phyloP scores from a whole-genome alignment of 1,140 invertebrate genomes.

The Penaeus japonicus region DNA sequence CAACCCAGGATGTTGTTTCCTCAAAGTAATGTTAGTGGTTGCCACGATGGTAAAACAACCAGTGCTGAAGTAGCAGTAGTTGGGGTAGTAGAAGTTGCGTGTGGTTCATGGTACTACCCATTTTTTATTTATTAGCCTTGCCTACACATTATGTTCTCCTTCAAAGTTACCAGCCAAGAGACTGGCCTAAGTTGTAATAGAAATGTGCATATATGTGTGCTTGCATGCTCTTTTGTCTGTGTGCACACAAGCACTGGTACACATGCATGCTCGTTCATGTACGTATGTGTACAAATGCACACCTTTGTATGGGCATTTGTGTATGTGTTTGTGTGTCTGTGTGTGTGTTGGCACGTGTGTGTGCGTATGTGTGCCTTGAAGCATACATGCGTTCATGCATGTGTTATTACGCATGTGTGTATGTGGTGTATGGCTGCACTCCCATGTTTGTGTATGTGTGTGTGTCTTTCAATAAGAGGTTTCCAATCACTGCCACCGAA shows the following conservation, averaged over 20 bases:
- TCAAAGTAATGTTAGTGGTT: slow-evolving; percentile 36
- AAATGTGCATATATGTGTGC: slow-evolving; percentile 22
- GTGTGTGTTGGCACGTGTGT: neutral
- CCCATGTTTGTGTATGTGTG: neutral
- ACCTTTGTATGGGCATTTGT: neutral
- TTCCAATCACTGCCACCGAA: slow-evolving; percentile 50
- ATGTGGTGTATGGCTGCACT: neutral
- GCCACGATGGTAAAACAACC: slow-evolving; percentile 36
- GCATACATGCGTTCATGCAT: neutral
- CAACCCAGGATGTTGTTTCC: slow-evolving; percentile 29
- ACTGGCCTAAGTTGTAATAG: slow-evolving; percentile 43
- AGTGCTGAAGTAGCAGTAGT: slow-evolving; percentile 49
- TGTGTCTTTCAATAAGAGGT: slow-evolving; percentile 14
- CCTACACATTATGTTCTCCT: slow-evolving; percentile 48
- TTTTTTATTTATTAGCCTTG: slow-evolving; percentile 52
- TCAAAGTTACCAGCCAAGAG: slow-evolving; percentile 50
- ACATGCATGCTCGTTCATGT: slow-evolving; percentile 1
- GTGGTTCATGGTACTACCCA: slow-evolving; percentile 50
- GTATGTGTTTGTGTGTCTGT: neutral
- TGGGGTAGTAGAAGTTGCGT: slow-evolving; percentile 45
- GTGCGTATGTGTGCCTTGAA: neutral
- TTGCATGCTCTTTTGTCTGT: slow-evolving; percentile 8
- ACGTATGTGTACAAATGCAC: slow-evolving; percentile 7
- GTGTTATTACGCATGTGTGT: slow-evolving; percentile 19
- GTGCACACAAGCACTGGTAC: slow-evolving; percentile 4